These are phyloP conservation scores for Pterophyllum scalare DNA, from an alignment of 2,113 vertebrate species.

Conservation along the genomic window DNA sequence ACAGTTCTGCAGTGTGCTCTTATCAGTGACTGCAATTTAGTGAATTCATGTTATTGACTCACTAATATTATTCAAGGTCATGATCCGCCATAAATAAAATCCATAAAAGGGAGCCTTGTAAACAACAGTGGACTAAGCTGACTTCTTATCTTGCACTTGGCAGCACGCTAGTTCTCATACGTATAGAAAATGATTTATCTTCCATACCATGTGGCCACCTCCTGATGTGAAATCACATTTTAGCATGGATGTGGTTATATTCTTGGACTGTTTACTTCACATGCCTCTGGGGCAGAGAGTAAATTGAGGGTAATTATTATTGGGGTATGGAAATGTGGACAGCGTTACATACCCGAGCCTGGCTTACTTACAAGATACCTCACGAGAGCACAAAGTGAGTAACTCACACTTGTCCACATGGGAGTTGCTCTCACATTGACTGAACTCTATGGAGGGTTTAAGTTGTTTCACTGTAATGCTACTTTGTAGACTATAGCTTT, in stretches of 20 bases:
- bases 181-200: slow-evolving; percentile 72
- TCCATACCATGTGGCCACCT: slow-evolving; percentile 62
- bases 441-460: slow-evolving; percentile 15
- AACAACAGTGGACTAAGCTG: slow-evolving; percentile 59
- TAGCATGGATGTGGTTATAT: slow-evolving; percentile 50
- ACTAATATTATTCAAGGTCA: slow-evolving; percentile 70
- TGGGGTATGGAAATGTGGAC: slow-evolving; percentile 66
- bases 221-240: slow-evolving; percentile 69
- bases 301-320: slow-evolving; percentile 74
- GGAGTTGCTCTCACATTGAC: slow-evolving; percentile 16
- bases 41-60: slow-evolving; percentile 62
- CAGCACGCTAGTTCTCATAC: slow-evolving; percentile 50
- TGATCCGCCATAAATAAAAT: slow-evolving; percentile 62
- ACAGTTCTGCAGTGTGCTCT: slow-evolving; percentile 56
- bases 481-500: slow-evolving; percentile 33
- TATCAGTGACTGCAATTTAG: slow-evolving; percentile 56
- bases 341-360: slow-evolving; percentile 45
- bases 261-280: slow-evolving; percentile 66
- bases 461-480: slow-evolving; percentile 17
- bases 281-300: slow-evolving; percentile 61
- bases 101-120: slow-evolving; percentile 60
- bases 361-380: slow-evolving; percentile 28
- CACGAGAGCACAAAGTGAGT: slow-evolving; percentile 28
- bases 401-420: slow-evolving; percentile 50
- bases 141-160: slow-evolving; percentile 56